Evolutionary conservation across 1,140 invertebrate genomes (phyloP), one percentile per base, ranked within the genome.

Genomic region (Zaprionus capensis): DNA sequence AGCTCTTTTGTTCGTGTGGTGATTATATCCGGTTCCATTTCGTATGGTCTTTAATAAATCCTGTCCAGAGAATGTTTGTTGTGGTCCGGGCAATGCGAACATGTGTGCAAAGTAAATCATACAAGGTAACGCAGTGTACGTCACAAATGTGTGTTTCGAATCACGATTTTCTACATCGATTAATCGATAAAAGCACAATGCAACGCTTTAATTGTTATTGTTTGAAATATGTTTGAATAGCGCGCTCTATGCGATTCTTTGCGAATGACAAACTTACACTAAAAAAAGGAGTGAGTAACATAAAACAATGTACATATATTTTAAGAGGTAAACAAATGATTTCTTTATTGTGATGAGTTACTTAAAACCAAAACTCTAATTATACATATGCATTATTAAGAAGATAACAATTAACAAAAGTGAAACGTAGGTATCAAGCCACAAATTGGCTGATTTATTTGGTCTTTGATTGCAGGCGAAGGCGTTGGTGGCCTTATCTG

Each of bases 401-500:
- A 84, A 78, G 62, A 82, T 82, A 88, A 88, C 85, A 88, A 91
- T 67, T 90, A 88, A 88, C 85, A 85, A 90, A 80, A 80, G 44
- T 74, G 46, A 72, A 81, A 69, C 74, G 67, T 90, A 85, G 73
- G 14, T 58, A 81, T 64, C 78, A 74, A 88, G 7, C 57, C 55
- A 46, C n/a, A 36, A 14, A 46, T 38, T 6, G 15, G 55, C 24
- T 51, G 17, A 58, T 84, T 85, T 76, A 63, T 80, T 85, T 90
- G 82, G 85, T 90, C 85, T 91, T 88, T 90, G 84, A 53, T 80
- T 62, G 62, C 62, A 68, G 53, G n/a, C 28, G 28, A 38, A 51
- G 44, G 36, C 22, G 28, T 24, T 22, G 4, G 3, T 34, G 28
- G 9, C 36, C 41, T 76, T 96, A 97, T 94, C 96, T 95, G 76